phyloP scores from a whole-genome alignment of 1,140 invertebrate genomes.

The Eriocheir sinensis region DNA sequence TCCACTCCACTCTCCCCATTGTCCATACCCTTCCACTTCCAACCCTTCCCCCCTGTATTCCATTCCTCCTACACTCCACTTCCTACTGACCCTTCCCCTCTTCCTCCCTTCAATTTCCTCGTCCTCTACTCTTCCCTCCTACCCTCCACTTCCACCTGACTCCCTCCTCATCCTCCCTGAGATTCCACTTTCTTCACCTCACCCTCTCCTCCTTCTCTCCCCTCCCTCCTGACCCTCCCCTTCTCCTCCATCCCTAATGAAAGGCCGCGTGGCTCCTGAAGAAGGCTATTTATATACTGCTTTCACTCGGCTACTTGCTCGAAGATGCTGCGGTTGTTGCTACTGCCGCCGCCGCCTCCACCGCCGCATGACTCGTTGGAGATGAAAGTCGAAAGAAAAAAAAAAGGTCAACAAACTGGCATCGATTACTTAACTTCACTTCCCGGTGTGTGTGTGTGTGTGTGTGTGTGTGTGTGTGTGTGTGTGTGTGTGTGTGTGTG shows the following conservation, averaged over 20 bases:
- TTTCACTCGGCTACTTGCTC: not conserved
- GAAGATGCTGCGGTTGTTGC: not conserved
- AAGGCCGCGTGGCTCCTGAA: not conserved
- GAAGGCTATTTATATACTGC: not conserved
- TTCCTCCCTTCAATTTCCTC: not conserved
- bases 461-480: constrained; percentile 57
- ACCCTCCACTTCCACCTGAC: not conserved
- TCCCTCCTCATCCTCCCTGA: too few species aligned
- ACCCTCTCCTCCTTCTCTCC: not conserved
- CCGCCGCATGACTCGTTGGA: not conserved
- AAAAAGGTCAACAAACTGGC: not conserved
- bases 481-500: constrained; percentile 47
- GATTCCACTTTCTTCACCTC: not conserved
- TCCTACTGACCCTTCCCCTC: not conserved
- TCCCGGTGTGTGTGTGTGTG: constrained; percentile 19
- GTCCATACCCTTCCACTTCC: too few species aligned
- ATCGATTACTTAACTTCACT: not conserved
- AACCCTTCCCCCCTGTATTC: too few species aligned
- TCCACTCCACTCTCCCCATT: not conserved
- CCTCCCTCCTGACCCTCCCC: not conserved
- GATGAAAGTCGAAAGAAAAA: not conserved
- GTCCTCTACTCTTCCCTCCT: not conserved
- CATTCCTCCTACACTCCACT: not conserved
- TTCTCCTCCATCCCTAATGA: not conserved
- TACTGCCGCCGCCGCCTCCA: not conserved